Conservation (phyloP, 2,113 vertebrate genomes). For the Actenoides lindsayi region DNA sequence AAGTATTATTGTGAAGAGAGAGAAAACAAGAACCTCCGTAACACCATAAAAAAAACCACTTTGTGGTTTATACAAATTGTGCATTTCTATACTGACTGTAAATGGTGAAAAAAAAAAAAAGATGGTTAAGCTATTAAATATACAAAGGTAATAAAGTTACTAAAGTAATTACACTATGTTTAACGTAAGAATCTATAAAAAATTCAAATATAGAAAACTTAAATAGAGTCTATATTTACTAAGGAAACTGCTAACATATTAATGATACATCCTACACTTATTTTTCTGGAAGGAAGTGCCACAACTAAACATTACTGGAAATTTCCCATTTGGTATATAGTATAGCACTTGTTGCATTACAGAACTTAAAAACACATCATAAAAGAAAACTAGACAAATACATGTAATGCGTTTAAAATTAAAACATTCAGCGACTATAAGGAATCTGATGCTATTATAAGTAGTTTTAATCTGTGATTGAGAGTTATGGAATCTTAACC, state of each 20-base stretch:
- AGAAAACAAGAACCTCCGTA: neutral
- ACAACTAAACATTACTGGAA: neutral
- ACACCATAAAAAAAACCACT: neutral
- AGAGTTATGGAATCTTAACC: neutral
- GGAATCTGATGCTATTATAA: neutral
- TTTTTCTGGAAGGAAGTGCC: neutral
- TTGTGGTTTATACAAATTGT: neutral
- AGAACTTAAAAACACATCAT: neutral
- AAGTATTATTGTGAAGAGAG: neutral
- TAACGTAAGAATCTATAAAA: neutral
- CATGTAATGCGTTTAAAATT: neutral
- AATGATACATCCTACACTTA: neutral
- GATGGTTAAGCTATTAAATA: neutral
- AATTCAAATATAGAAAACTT: neutral
- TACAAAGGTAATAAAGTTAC: neutral
- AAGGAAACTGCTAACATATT: neutral
- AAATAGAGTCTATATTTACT: neutral
- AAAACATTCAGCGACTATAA: neutral
- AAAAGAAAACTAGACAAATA: neutral
- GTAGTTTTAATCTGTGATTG: neutral
- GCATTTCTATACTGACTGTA: neutral
- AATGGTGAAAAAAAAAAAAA: neutral
- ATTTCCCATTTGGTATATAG: neutral
- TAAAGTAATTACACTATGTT: neutral
- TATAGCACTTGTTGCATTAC: neutral